Evolutionary conservation across 2,113 vertebrate genomes (phyloP).

Genomic region (Trichomycterus rosablanca): DNA sequence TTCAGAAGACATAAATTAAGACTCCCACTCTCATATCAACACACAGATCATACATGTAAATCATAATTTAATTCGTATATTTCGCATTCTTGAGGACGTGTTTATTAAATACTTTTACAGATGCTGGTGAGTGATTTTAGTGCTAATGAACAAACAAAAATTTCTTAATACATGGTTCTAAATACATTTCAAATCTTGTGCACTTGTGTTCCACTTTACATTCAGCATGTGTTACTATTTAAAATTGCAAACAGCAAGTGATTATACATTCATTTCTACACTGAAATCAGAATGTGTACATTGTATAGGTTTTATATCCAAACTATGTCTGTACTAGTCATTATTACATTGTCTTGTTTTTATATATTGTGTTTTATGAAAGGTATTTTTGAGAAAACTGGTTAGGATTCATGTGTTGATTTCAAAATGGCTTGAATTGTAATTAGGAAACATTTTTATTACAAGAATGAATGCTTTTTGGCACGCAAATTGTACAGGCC

Average conservation of each 20-base stretch:
- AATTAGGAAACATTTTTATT: too few relatives aligned
- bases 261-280: slow-evolving; percentile 9
- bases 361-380: too few relatives aligned
- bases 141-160: slow-evolving; percentile 25
- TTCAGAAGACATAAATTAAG: slow-evolving; percentile 12
- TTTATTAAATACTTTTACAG: slow-evolving; percentile 30
- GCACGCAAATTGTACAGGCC: slow-evolving; percentile 36
- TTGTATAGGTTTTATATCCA: background rate
- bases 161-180: background rate
- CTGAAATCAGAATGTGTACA: background rate
- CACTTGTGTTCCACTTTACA: slow-evolving; percentile 27
- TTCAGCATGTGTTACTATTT: slow-evolving; percentile 15
- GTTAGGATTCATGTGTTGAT: too few relatives aligned
- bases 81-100: slow-evolving; percentile 26
- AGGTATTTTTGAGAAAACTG: too few relatives aligned
- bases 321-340: too few relatives aligned
- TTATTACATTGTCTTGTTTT: too few relatives aligned
- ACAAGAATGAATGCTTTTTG: too few relatives aligned
- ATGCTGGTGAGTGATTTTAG: slow-evolving; percentile 39
- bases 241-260: slow-evolving; percentile 16
- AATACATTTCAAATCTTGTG: slow-evolving; percentile 21
- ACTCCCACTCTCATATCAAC: background rate
- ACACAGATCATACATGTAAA: background rate
- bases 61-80: background rate
- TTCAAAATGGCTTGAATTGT: too few relatives aligned